Evolutionary conservation across 2,113 vertebrate genomes (phyloP), one percentile per base, ranked within the genome.

Genomic region (Chrysochloris asiatica): DNA sequence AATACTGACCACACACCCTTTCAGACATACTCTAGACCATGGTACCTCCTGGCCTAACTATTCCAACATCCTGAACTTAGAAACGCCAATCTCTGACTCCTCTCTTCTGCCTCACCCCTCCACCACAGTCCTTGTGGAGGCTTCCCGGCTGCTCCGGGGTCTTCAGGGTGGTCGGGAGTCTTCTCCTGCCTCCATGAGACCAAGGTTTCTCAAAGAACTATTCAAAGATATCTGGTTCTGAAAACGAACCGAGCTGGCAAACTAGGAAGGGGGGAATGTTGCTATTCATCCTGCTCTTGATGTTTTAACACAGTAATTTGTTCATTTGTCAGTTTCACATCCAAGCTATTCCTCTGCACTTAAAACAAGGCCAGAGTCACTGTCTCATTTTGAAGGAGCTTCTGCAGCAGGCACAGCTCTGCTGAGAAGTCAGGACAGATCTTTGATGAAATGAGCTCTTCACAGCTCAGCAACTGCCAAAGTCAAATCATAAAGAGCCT

Each of bases 381-480:
- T 12, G 79, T 38, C 45, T 67, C 75, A 2, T 11, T 41, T 43
- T 21, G 77, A 48, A 72, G 83, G 6, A 1, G 59, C 9, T 33
- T 9, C 1, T 36, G 10, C 22, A 65, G 30, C 76, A 86, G n/a
- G 45, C 11, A n/a, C 52, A 11, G 22, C 0, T 50, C 63, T 21
- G 1, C 28, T 17, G n/a, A n/a, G n/a, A 0, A 41, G 6, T 4
- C 1, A 2, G 2, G 30, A n/a, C 77, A 47, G 3, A 28, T 4
- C 38, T 0, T 8, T 33, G 30, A 50, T 54, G 67, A 67, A 12
- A 36, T 9, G 30, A 90, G 56, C 33, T 61, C 30, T 77, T 69
- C 4, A 0, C 4, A 10, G 81, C 77, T 59, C 54, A 80, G 67
- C 38, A 71, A 43, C 11, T 22, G 47, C 80, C 52, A 13, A 67